Base-by-base conservation (phyloP, 1,140 invertebrate genomes). In the Tachypleus tridentatus region DNA sequence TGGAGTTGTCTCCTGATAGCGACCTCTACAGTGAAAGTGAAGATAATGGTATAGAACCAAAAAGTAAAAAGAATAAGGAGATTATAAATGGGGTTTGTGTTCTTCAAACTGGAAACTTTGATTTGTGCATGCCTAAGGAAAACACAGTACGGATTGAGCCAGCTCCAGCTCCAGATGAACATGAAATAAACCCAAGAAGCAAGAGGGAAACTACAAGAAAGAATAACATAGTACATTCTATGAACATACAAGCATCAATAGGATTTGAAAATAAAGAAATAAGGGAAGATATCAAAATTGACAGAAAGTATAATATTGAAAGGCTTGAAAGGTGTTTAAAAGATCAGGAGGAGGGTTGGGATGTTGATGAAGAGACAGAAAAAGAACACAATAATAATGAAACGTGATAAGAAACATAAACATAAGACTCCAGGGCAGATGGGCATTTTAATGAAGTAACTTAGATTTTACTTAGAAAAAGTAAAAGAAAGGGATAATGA, bases 61-160 rank as follows among this genome's bases (percentile, higher is more conserved):
- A 29, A 29, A 29, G 29, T 29, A 29, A 29, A 29, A 29, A 29
- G 29, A 29, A 29, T 29, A 29, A 29, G 29, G 29, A 29, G 29
- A 29, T 93, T 67, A 93, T 93, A 68, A 93, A 93, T 72, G 90
- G 91, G 4, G 90, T 93, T 11, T 93, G 91, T 74, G 89, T 93
- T 2, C 91, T 92, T 86, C 86, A 89, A 64, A 76, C 71, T 29
- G 66, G 61, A 62, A 29, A 65, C 65, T 51, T 57, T 63, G 57
- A 61, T 65, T 63, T 62, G 72, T 61, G 64, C 61, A 61, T 64
- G 68, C 10, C 58, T 66, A 58, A 67, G 67, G 60, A 51, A 63
- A 61, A 63, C 71, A 70, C 10, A 52, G 56, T 5, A 68, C 62
- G 57, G 69, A 61, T 11, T 62, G 63, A 56, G 58, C 63, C 53